Base-by-base conservation (phyloP, 2,888 invertebrate genomes). In the Diloba caeruleocephala region DNA sequence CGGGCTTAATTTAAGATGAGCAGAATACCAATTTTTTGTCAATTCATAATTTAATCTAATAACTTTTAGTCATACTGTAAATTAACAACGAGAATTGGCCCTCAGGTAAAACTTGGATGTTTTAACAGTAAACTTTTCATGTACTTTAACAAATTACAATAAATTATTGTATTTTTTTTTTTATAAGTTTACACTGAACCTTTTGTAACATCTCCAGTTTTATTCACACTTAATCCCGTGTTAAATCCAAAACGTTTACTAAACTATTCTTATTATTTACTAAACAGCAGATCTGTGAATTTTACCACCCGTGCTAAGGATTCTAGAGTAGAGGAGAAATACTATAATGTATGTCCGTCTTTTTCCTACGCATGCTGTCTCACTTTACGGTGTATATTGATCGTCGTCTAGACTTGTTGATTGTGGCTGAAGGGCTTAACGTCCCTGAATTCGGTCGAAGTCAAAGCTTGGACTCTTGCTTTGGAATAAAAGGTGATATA, bases 371-470 rank as follows among this genome's bases (percentile, higher is more conserved):
- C 57, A 55, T 71, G 72, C 79, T 65, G 63, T 85, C 88, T 81
- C 84, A 79, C 81, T 88, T 78, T 65, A 65, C 71, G 81, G 71
- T 63, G 75, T 80, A 84, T 93, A 93, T 93, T 93, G 92, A 93
- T 93, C 92, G 92, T 73, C 74, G 89, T 88, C 92, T 90, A 87
- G 90, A 93, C 92, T 92, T 92, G 92, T 92, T 92, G 92, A 92
- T 91, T 85, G 79, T 82, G 56, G 70, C 76, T 79, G 76, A 77
- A 79, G 81, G 81, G 81, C 76, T 82, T 79, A 74, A 74, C 73
- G 75, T 80, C 80, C 78, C 80, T 75, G 79, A 81, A 78, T 79
- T 80, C 63, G 68, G 56, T 42, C 66, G 58, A 55, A 67, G 56
- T 42, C 66, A 56, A 55, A 34, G 41, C 50, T 63, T 63, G 55